Evolutionary conservation across 2,113 vertebrate species (phyloP).

Genomic region (Clinocottus analis): DNA sequence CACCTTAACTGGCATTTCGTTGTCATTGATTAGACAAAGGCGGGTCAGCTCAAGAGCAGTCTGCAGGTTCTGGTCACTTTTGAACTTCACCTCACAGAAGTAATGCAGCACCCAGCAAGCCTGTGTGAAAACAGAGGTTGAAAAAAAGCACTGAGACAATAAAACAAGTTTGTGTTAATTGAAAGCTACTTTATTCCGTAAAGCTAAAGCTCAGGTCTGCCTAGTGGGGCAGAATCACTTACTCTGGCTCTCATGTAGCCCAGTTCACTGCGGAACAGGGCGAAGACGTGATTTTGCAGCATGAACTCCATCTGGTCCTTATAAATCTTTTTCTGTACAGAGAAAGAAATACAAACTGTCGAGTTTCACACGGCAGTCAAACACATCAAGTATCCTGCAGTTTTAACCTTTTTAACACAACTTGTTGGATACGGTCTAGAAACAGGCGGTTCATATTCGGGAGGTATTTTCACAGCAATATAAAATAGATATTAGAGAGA

Average conservation of each 20-base stretch:
- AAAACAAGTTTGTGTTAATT: neutral
- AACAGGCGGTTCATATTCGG: neutral
- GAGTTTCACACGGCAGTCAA: neutral
- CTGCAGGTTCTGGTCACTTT: constrained; percentile 98
- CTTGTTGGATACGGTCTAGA: neutral
- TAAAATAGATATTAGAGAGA: too few relatives aligned
- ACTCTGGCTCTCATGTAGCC: constrained; percentile 99
- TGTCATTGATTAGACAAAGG: constrained; percentile 96
- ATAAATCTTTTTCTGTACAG: constrained; percentile 94
- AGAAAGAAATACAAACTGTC: neutral
- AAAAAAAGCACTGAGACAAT: neutral
- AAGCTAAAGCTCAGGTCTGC: neutral
- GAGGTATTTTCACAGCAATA: too few relatives aligned
- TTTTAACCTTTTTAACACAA: neutral
- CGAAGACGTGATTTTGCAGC: constrained; percentile 98
- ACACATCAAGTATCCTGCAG: neutral
- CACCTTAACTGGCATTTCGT: constrained; percentile 99
- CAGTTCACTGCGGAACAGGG: constrained; percentile 95
- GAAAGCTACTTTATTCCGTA: neutral
- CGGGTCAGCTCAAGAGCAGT: constrained; percentile 94
- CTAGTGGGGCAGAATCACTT: constrained; percentile 59
- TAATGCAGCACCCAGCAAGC: constrained; percentile 99
- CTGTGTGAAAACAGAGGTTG: constrained; percentile 69
- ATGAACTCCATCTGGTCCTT: constrained; percentile 99
- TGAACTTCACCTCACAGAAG: constrained; percentile 99